Evolutionary conservation across 2,888 invertebrate species (phyloP).

Genomic region (Linnaemya tessellans): DNA sequence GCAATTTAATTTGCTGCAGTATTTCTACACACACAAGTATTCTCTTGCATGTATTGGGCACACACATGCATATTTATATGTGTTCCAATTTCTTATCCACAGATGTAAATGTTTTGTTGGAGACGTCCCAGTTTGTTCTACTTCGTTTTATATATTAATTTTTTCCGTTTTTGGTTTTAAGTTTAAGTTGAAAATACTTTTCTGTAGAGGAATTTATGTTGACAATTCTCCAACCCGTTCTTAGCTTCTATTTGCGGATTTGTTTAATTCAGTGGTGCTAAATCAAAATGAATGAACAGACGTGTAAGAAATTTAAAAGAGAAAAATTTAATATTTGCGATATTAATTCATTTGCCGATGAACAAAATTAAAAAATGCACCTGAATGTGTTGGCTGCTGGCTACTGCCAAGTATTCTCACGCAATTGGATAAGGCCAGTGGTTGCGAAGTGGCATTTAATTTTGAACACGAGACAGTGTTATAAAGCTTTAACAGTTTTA

Average conservation of each 20-base stretch:
- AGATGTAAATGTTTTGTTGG: constrained; percentile 44
- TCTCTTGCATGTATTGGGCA: neutral
- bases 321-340: constrained; percentile 21
- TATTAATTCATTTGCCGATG: constrained; percentile 48
- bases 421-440: no score
- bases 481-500: no score
- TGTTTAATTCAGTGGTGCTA: constrained; percentile 68
- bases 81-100: constrained; percentile 41
- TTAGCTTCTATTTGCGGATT: constrained; percentile 64
- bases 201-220: neutral
- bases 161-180: constrained; percentile 14
- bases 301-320: constrained; percentile 37
- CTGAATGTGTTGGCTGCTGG: no score
- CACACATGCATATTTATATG: constrained; percentile 2
- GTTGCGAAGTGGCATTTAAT: no score
- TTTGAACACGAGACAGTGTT: no score
- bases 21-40: constrained; percentile 24
- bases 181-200: constrained; percentile 28
- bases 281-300: constrained; percentile 67
- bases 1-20: constrained; percentile 72
- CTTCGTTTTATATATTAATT: neutral
- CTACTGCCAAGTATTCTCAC: no score
- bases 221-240: constrained; percentile 15
- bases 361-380: constrained; percentile 14
- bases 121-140: constrained; percentile 36